Evolutionary conservation across 2,888 invertebrate genomes (phyloP), one percentile per base, ranked within the genome.

Genomic region (Eupithecia abbreviata): DNA sequence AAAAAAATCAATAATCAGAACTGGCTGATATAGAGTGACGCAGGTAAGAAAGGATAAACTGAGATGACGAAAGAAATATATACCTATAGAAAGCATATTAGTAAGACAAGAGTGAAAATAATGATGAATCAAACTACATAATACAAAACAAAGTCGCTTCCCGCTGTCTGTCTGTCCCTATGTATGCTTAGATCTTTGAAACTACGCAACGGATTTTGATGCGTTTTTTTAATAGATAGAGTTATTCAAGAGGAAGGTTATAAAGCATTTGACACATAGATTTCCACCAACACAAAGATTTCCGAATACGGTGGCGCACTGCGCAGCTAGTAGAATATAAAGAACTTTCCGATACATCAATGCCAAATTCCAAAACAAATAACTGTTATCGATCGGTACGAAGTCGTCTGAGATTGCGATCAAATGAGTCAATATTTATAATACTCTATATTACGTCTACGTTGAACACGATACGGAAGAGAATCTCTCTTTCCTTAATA

Each of bases 401-500:
- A 47, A 30, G 18, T 18, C 47, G 72, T 72, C 62, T 73, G 67
- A 62, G 72, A 49, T 41, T 62, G 18, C 10, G 15, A 68, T 65
- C 58, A 72, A 55, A 47, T 79, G 78, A 80, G 49, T 76, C 81
- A 78, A 76, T 77, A 71, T 73, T 76, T 71, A 76, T 77, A 68
- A 66, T 70, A 45, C 62, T 15, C 47, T 62, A 70, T 72, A 65
- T 71, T 78, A 72, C 70, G 67, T 68, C 67, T 68, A n/a, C 43
- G 66, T 73, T 72, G 71, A 67, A 76, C 71, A 77, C 49, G 72
- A 76, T 67, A 58, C 79, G 81, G 81, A 81, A 82, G 77, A 51
- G 65, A 77, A 80, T 77, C 70, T 72, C 71, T 76, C 74, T 66
- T 82, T 79, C 78, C 80, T 77, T 77, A 77, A 76, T 73, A 77